Evolutionary conservation across 2,797 vertebrate genomes (phyloP), one percentile per base, ranked within the genome.

Genomic region (Fratercula arctica): DNA sequence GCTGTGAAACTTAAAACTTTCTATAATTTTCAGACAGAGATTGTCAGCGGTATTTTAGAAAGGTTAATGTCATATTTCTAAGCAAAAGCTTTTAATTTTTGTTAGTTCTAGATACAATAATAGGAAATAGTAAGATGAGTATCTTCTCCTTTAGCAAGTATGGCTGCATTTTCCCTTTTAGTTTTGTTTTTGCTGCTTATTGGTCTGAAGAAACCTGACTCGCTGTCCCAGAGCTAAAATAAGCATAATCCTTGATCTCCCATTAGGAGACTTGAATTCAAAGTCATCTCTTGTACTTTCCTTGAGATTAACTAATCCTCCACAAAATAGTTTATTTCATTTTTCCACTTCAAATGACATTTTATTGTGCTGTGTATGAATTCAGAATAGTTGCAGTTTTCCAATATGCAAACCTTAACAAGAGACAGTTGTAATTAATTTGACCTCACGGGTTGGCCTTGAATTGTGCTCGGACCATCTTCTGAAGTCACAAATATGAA

Each of bases 371-470:
- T 81, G n/a, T 39, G 31, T 78, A 70, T 70, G 70, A 89, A 90
- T 89, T 90, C 57, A 74, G 75, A 91, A 57, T 54, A 91, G 41
- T 63, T 64, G 26, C 28, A 57, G 21, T 83, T 89, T 90, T 76
- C 53, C 74, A 77, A 56, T 74, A 63, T 26, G 25, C 31, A 68
- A 72, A 75, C 39, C 48, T 59, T 74, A 86, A 70, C 37, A 79
- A 57, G 77, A 74, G 77, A 57, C 54, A 69, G 33, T 48, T 80
- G 67, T 93, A 96, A 96, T 92, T 95, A 94, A 79, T 92, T 77
- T 92, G 80, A 82, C 83, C 83, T 93, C 83, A n/a, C 31, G 35
- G 57, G 10, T 9, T 89, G 69, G 63, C 76, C 59, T 94, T 88
- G 43, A 67, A 12, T 51, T 68, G 31, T 17, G 28, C 18, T 90